Conservation (phyloP, 2,113 vertebrate species). For the Shinisaurus crocodilurus region DNA sequence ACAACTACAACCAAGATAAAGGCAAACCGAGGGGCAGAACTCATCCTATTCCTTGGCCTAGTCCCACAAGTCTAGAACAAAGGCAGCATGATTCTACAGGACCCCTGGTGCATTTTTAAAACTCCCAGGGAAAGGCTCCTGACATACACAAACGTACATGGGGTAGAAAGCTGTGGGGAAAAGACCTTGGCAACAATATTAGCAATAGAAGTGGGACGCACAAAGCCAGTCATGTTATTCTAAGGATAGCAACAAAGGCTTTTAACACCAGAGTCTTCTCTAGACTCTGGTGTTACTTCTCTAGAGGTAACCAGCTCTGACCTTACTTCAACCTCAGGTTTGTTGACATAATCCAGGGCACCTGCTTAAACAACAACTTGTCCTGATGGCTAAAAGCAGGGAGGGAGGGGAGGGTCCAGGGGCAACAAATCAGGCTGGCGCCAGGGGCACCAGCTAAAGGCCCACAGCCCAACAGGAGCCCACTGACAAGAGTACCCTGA, state of each 20-base stretch:
- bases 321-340: too few species aligned
- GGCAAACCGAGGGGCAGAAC: slow-evolving; percentile 52
- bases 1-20: background rate
- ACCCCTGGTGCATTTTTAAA: background rate
- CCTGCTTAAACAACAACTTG: background rate
- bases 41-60: slow-evolving; percentile 29
- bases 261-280: background rate
- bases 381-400: background rate
- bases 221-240: background rate
- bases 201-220: background rate
- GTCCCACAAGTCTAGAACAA: background rate
- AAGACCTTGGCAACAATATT: background rate
- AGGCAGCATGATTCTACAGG: background rate
- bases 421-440: too few species aligned
- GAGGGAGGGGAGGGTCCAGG: background rate
- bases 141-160: background rate
- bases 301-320: background rate
- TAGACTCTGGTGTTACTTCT: too few species aligned
- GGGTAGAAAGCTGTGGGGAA: too few species aligned
- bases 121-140: background rate
- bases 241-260: background rate
- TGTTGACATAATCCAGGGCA: background rate
- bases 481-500: too few species aligned
- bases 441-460: too few species aligned
- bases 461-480: too few species aligned